Percentiles rank a stretch among this genome's conserved stretches.
These are phyloP conservation scores for Heliconius hortense DNA, from an alignment of 2,888 invertebrate genomes.

Conservation along the genomic window DNA sequence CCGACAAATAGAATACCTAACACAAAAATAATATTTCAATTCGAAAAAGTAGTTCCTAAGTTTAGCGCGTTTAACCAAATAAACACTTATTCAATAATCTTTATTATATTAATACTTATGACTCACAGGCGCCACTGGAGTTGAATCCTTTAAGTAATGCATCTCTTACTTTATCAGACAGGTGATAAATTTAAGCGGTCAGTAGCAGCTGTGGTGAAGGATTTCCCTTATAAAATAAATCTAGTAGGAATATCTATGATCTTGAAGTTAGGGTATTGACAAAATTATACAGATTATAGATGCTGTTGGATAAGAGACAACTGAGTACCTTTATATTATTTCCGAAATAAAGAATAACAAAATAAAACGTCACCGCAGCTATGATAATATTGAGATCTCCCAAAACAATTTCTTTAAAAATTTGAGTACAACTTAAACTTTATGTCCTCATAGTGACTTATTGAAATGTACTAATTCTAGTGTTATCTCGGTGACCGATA, in stretches of 20 bases:
- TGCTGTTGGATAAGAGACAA: neutral
- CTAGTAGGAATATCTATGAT: neutral
- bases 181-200: neutral
- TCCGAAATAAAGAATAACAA: no score
- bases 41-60: neutral
- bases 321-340: neutral
- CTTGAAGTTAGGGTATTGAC: neutral
- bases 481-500: constrained; percentile 12
- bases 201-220: neutral
- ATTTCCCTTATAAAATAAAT: neutral
- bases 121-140: neutral
- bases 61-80: neutral
- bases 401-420: no score
- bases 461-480: neutral
- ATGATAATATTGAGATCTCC: no score
- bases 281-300: neutral
- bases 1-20: neutral
- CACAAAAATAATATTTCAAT: neutral
- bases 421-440: neutral
- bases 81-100: no score
- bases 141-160: neutral
- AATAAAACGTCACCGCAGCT: no score
- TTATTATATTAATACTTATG: neutral
- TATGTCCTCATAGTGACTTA: neutral
- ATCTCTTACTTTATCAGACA: neutral